Evolutionary conservation across 1,140 invertebrate species (phyloP).

Genomic region (Hestina assimilis): DNA sequence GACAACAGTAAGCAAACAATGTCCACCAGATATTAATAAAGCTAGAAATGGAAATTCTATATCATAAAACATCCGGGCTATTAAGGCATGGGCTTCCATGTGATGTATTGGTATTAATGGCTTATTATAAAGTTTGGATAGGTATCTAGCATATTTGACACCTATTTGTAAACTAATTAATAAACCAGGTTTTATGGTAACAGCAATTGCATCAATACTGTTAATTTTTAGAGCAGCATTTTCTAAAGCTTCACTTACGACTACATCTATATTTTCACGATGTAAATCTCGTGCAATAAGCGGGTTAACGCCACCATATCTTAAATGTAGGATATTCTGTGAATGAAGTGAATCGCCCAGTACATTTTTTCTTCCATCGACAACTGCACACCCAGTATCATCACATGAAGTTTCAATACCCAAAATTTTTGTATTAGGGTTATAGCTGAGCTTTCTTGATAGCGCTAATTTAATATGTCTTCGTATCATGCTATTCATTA

Average conservation of each 20-base stretch:
- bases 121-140: constrained; percentile 85
- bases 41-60: constrained; percentile 94
- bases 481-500: neutral
- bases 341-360: constrained; percentile 89
- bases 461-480: neutral
- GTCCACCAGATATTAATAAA: constrained; percentile 94
- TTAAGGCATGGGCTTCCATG: constrained; percentile 99
- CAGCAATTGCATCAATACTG: constrained; percentile 93
- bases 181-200: constrained; percentile 93
- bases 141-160: constrained; percentile 89
- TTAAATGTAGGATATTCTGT: constrained; percentile 86
- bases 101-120: constrained; percentile 98
- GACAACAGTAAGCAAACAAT: constrained; percentile 91
- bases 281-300: constrained; percentile 91
- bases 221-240: constrained; percentile 82
- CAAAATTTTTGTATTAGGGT: constrained; percentile 77
- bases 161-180: constrained; percentile 89
- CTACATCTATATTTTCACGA: constrained; percentile 85
- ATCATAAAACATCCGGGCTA: constrained; percentile 83
- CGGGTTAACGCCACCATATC: constrained; percentile 95
- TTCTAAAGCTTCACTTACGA: constrained; percentile 85
- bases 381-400: constrained; percentile 95
- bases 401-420: constrained; percentile 99
- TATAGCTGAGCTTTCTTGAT: neutral
- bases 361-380: constrained; percentile 85